Evolutionary conservation across 2,797 vertebrate species (phyloP).

Genomic region (Leucoraja ocellata): DNA sequence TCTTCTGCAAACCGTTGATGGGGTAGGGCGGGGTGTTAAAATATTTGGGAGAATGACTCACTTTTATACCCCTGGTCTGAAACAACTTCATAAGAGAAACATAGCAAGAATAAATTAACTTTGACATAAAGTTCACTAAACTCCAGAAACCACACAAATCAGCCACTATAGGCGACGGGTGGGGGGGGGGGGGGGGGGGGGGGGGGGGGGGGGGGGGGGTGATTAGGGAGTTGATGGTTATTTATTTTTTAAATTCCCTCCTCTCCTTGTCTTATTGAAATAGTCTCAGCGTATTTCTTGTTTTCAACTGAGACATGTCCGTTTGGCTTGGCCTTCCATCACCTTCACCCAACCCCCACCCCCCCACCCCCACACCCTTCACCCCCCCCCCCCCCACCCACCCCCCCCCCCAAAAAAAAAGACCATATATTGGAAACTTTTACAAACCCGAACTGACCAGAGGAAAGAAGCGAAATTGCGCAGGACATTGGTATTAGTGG

Average conservation of each 20-base stretch:
- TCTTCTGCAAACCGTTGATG: constrained; percentile 40
- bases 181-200: too few species aligned
- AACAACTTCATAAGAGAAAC: constrained; percentile 6
- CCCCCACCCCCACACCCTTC: neutral
- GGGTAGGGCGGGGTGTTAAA: constrained; percentile 46
- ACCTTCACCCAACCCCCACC: neutral
- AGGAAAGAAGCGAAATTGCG: constrained; percentile 7
- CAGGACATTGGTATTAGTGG: neutral
- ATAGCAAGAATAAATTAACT: neutral
- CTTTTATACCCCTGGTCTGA: constrained; percentile 57
- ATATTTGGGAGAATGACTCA: constrained; percentile 56
- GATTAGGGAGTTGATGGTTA: neutral
- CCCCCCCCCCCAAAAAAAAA: neutral
- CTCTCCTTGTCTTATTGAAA: neutral
- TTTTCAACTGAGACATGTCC: neutral
- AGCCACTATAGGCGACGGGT: neutral
- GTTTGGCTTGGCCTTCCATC: neutral
- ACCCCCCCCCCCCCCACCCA: neutral
- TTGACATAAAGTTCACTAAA: constrained; percentile 22
- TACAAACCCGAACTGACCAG: neutral
- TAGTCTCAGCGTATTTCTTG: too few species aligned
- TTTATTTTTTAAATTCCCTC: neutral
- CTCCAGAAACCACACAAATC: neutral
- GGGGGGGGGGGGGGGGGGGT: too few species aligned
- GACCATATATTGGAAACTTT: neutral